Evolutionary conservation across 2,888 invertebrate species (phyloP), one percentile per base, ranked within the genome.

Genomic region (Leucoptera coffeella): DNA sequence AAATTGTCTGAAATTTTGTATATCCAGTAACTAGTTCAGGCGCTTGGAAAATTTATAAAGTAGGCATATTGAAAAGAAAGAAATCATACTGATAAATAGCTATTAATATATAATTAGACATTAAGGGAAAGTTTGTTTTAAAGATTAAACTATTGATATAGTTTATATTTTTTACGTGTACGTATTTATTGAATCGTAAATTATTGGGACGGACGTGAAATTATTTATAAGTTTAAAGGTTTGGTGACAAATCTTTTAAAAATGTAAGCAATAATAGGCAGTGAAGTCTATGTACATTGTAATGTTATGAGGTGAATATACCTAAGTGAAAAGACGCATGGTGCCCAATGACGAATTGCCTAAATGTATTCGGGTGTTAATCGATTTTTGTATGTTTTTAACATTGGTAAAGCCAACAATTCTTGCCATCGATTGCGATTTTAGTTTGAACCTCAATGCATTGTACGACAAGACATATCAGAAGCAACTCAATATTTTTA

Each of bases 81-180:
- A 61, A 51, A 62, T 53, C 65, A 64, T 59, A 62, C 61, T 61
- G 67, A 65, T 15, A 50, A 58, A 67, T 69, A 67, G 67, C 65
- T 65, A 69, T 65, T 67, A 67, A 69, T 69, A 69, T 67, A 67
- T 67, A 64, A 64, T 62, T 67, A 67, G 64, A 35, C 31, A 48
- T 59, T 61, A 54, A 45, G 57, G 48, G 36, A 43, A 65, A 61
- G 67, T 69, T 69, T 67, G 67, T 69, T 69, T 69, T 67, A 65
- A 67, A 69, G 67, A 69, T 69, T 69, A 67, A 69, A 69, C 69
- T 69, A 69, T 69, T 60, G 58, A 69, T 65, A 69, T 69, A 69
- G 69, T 69, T 69, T 69, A 69, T 69, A 69, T 69, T 69, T 69
- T 69, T 67, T 69, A 69, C 69, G 59, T 69, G 64, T 69, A 67